phyloP scores from a whole-genome alignment of 2,888 invertebrate species.

The Sisyra terminalis region DNA sequence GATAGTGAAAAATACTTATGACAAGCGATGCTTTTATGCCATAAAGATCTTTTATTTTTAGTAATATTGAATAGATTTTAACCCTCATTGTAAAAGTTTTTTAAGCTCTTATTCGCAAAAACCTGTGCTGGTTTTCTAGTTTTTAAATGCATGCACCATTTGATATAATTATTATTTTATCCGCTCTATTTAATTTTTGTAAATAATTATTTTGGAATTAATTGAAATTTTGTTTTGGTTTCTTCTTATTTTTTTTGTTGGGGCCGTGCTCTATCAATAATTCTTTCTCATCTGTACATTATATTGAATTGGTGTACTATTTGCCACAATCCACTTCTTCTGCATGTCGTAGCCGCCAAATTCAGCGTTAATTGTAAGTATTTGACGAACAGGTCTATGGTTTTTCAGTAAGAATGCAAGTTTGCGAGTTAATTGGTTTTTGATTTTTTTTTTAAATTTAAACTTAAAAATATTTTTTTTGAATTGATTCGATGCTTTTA shows the following conservation, averaged over 20 bases:
- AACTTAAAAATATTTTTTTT: constrained; percentile 5
- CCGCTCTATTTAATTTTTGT: too few species aligned
- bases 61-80: too few species aligned
- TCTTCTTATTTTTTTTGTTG: constrained; percentile 1
- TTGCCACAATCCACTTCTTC: constrained; percentile 7
- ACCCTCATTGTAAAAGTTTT: too few species aligned
- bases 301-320: constrained; percentile 1
- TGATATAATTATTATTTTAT: not conserved
- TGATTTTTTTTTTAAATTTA: not conserved
- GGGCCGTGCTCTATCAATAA: not conserved
- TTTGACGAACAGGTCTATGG: constrained; percentile 9
- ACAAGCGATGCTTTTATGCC: too few species aligned
- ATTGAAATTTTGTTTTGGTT: not conserved
- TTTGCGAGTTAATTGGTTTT: not conserved
- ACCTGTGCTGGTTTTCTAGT: too few species aligned
- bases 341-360: constrained; percentile 19
- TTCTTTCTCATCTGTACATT: not conserved
- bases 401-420: constrained; percentile 4
- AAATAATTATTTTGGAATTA: too few species aligned
- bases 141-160: not conserved
- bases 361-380: constrained; percentile 23
- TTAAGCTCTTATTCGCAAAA: too few species aligned
- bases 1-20: too few species aligned
- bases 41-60: too few species aligned
- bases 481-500: constrained; percentile 13